Conservation (phyloP, 2,113 vertebrate species). For the Corynorhinus townsendii region DNA sequence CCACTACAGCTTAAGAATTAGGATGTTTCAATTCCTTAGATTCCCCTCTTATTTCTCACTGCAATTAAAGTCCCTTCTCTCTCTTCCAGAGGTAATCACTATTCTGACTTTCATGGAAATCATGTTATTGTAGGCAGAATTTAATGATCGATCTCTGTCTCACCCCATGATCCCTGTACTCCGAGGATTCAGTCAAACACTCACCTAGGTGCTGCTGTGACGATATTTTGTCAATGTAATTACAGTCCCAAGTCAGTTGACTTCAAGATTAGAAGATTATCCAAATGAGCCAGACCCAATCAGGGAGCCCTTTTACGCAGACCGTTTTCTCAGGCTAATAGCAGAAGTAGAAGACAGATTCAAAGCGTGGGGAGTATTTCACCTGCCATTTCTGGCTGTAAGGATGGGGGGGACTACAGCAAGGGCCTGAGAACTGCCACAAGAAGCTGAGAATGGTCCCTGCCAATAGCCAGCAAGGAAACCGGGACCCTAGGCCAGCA, state of each 20-base stretch:
- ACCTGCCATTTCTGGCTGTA: neutral
- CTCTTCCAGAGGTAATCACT: neutral
- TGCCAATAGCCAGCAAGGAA: neutral
- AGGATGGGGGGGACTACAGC: neutral
- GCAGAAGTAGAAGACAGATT: neutral
- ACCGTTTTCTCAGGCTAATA: neutral
- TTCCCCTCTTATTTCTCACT: neutral
- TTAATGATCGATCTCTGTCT: neutral
- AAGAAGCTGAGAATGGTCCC: neutral
- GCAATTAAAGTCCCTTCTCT: neutral
- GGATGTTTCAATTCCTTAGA: neutral
- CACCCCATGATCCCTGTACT: neutral
- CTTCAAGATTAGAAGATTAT: neutral
- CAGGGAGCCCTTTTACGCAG: neutral
- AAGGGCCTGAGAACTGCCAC: neutral
- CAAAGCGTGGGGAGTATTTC: neutral
- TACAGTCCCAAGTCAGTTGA: neutral
- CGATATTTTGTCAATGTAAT: neutral
- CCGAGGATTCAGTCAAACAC: neutral
- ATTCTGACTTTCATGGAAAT: neutral
- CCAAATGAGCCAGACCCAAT: neutral
- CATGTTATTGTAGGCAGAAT: neutral
- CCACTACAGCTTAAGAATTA: neutral
- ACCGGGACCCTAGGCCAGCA: neutral
- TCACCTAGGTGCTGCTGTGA: neutral